Evolutionary conservation across 2,888 invertebrate species (phyloP).

Genomic region (Stenchaetothrips biformis): DNA sequence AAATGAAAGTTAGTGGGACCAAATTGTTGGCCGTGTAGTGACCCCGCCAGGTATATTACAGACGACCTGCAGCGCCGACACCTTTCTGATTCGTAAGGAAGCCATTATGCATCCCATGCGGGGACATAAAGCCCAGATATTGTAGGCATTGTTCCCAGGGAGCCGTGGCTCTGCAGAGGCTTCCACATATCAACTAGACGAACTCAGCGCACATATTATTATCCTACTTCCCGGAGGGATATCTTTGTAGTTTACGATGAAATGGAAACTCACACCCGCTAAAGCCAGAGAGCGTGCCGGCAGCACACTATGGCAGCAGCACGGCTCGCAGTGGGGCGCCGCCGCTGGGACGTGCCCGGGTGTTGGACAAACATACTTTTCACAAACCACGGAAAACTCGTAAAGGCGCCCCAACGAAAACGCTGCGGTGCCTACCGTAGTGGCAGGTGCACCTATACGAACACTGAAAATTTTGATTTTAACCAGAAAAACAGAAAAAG

Average conservation of each 20-base stretch:
- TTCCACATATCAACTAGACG: background rate
- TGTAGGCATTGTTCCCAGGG: background rate
- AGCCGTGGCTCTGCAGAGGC: no score
- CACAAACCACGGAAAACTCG: no score
- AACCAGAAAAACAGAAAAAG: no score
- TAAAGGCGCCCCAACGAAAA: no score
- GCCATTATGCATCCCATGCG: background rate
- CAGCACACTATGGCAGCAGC: no score
- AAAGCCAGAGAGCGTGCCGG: no score
- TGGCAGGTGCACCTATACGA: no score
- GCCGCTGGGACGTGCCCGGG: background rate
- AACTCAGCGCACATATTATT: background rate
- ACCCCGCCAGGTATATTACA: background rate
- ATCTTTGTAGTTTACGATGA: background rate
- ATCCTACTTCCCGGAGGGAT: background rate
- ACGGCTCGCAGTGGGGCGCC: background rate
- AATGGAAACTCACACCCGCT: background rate
- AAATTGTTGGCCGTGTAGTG: no score
- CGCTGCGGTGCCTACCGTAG: no score
- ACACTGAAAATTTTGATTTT: no score
- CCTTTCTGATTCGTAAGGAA: background rate
- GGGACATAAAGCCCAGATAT: slow-evolving; percentile 10
- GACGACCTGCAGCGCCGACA: background rate
- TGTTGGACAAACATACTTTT: no score
- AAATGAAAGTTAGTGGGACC: no score